A percentile compares a stretch with the other conserved stretches of the same genome.
phyloP scores from a whole-genome alignment of 2,113 vertebrate species.

The Nothoprocta pentlandii region DNA sequence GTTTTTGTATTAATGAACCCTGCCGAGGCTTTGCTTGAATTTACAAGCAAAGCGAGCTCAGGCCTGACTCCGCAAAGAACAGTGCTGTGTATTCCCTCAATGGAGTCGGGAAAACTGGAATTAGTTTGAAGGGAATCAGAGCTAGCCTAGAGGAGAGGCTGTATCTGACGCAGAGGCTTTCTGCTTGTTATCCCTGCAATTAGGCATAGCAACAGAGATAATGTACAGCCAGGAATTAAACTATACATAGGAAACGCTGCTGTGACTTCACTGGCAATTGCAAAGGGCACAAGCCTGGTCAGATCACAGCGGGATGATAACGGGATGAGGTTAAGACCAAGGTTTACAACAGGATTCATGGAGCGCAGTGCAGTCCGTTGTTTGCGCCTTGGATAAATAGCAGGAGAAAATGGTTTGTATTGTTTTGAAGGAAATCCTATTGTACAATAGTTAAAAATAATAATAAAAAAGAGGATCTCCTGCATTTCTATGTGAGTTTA shows the following conservation, averaged over 20 bases:
- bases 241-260: conserved; percentile 42
- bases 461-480: neutral
- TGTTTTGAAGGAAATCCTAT: neutral
- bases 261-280: conserved; percentile 30
- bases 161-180: neutral
- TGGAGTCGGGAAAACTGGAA: neutral
- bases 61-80: neutral
- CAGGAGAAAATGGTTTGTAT: neutral
- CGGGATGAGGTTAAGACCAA: conserved; percentile 28
- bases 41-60: conserved; percentile 10
- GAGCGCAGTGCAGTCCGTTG: neutral
- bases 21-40: conserved; percentile 31
- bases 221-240: conserved; percentile 27
- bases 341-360: neutral
- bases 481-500: neutral
- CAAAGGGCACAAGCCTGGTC: conserved; percentile 42
- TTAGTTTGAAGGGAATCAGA: conserved; percentile 19
- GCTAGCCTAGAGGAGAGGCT: neutral
- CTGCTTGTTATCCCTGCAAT: conserved; percentile 44
- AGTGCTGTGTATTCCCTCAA: neutral
- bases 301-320: conserved; percentile 42
- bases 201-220: conserved; percentile 48
- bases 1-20: neutral
- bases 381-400: neutral
- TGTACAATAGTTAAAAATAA: neutral